phyloP scores from a whole-genome alignment of 1,140 invertebrate species.

The Octopus bimaculoides region DNA sequence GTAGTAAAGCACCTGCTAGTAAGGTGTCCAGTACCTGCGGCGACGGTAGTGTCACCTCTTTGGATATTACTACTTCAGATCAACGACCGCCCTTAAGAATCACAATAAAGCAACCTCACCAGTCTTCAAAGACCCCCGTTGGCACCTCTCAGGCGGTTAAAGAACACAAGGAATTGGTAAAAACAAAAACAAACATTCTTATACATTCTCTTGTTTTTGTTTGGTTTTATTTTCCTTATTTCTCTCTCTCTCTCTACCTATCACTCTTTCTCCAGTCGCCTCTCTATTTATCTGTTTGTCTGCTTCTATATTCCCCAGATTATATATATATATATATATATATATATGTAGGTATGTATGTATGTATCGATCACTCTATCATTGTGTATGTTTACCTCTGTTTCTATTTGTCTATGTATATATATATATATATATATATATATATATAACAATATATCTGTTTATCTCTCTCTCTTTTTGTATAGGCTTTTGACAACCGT shows the following conservation, averaged over 20 bases:
- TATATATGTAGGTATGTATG: background rate
- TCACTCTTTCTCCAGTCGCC: too few species aligned
- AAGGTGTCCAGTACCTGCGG: background rate
- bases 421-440: slow-evolving; percentile 2
- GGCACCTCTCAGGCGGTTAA: background rate
- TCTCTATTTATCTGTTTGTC: too few species aligned
- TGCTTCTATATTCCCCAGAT: too few species aligned
- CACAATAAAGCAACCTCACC: slow-evolving; percentile 2
- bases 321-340: background rate
- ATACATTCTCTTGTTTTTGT: too few species aligned
- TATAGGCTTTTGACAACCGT: too few species aligned
- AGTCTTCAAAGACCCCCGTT: background rate
- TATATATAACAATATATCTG: background rate
- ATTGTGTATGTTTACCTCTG: background rate
- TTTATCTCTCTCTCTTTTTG: too few species aligned
- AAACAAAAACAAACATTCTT: background rate
- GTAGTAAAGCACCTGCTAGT: too few species aligned
- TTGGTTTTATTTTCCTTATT: too few species aligned
- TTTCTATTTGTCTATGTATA: background rate
- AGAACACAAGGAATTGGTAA: slow-evolving; percentile 1
- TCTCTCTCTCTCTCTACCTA: too few species aligned
- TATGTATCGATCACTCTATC: background rate
- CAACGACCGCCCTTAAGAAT: background rate
- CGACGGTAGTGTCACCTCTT: background rate
- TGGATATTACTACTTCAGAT: background rate